Base-by-base conservation (phyloP, 2,888 invertebrate genomes). In the Agrenia bidenticulata region DNA sequence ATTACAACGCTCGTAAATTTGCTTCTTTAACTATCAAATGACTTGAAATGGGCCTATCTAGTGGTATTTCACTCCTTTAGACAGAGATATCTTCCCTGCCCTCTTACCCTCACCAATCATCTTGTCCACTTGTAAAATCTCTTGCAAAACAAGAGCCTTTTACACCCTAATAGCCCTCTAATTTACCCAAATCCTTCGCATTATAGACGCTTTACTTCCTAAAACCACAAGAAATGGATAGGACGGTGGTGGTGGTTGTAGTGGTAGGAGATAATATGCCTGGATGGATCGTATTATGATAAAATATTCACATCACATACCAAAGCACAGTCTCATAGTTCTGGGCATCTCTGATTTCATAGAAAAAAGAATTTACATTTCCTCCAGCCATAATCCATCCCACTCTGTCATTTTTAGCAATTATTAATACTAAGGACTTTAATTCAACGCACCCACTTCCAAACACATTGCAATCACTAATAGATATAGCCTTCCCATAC, bases 1-100 rank as follows among this genome's bases (percentile, higher is more conserved):
- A 69, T 69, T 69, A 64, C 63, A 69, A 62, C 32, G 23, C 59
- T 65, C 69, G 57, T 69, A 69, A 69, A 69, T 69, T 58, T 41
- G 37, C 51, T 21, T 24, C 51, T 51, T 51, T 51, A 51, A 51
- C 51, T 23, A 51, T 24, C 13, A 51, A 45, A 15, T 45, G 15
- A 45, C 45, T 45, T 45, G 45, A 15, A 19, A 17, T 32, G 32
- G 32, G 32, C 11, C 32, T 32, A 32, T 32, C 32, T 32, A 4
- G 32, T 32, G 32, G 32, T 32, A 32, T 32, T 32, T 32, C 32
- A 32, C 32, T 32, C 32, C 32, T 32, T 32, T 11, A 17, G 45
- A 19, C 19, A 19, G 45, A 45, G 45, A 19, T 45, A 45, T 45
- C 19, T 51, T 17, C 24, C 51, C 23, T 55, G 55, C 55, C 57